Evolutionary conservation across 2,888 invertebrate species (phyloP), one percentile per base, ranked within the genome.

Genomic region (Gymnocheta viridis): DNA sequence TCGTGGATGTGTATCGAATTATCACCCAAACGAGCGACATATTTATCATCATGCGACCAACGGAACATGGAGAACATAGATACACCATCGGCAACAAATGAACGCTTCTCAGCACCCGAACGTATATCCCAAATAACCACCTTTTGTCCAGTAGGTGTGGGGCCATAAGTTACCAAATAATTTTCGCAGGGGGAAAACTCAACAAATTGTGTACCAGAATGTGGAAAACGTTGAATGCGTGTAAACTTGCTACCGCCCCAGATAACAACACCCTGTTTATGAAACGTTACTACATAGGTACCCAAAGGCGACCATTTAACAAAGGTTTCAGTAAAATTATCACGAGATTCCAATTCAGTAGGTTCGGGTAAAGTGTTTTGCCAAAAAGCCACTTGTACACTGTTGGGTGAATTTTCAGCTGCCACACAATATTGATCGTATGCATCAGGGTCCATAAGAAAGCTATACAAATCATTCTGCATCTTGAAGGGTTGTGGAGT

Each of bases 151-250:
- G 95, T 94, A 83, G 96, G 95, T 79, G 95, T 94, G 0, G 98
- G 96, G 41, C 98, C 97, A 91, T 98, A 99, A 0, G 98, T 98
- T 1, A 99, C 98, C 85, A 99, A 92, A 91, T 98, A 99, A 89
- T 97, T 97, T 93, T 99, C 99, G 92, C 97, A 97, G 0, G 99
- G 99, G 10, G 99, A 99, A 92, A 98, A 99, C 88, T 99, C 98
- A 82, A 99, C 97, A 88, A 97, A 97, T 89, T 98, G 96, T 0
- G 99, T 99, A 86, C 96, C 96, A 0, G 95, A 93, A 89, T 98
- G 99, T 80, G 95, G 95, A 92, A 99, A 99, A 90, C 96, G 96
- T 91, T 96, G 97, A 89, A 98, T 96, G 92, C 98, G 98, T 0
- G 95, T 94, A 93, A 98, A 99, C 88, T 95, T 95, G 27, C 97